These are phyloP conservation scores for Lasiurus borealis DNA, from an alignment of 2,113 vertebrate genomes.

Conservation along the genomic window DNA sequence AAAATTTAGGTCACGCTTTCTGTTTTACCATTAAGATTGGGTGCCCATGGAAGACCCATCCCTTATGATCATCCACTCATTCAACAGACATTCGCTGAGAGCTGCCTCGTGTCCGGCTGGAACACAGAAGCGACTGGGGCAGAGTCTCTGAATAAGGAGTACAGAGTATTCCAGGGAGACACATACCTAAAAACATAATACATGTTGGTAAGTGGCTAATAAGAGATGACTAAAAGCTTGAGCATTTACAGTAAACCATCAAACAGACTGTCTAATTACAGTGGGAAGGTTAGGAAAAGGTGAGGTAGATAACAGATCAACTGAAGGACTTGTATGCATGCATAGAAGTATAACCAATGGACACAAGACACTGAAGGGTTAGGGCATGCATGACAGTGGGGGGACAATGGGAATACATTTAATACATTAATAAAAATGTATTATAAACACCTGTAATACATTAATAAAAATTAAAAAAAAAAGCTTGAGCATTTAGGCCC, in stretches of 20 bases:
- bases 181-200: background rate
- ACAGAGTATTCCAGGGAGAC: background rate
- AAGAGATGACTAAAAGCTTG: background rate
- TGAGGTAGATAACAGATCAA: too few species aligned
- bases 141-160: background rate
- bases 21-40: background rate
- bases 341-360: too few species aligned
- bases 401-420: too few species aligned
- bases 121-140: background rate
- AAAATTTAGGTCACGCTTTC: background rate
- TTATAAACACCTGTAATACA: too few species aligned
- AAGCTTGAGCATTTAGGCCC: background rate
- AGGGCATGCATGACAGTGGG: too few species aligned
- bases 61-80: background rate
- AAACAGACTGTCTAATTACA: too few species aligned
- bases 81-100: slow-evolving; percentile 13
- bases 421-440: too few species aligned
- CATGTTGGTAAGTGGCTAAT: background rate
- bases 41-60: background rate
- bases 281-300: too few species aligned
- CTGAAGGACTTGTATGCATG: too few species aligned
- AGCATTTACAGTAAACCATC: background rate
- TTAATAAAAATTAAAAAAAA: background rate
- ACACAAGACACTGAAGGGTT: too few species aligned
- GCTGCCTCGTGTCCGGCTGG: background rate